Conservation (phyloP, 2,888 invertebrate genomes). For the Oligia strigilis region DNA sequence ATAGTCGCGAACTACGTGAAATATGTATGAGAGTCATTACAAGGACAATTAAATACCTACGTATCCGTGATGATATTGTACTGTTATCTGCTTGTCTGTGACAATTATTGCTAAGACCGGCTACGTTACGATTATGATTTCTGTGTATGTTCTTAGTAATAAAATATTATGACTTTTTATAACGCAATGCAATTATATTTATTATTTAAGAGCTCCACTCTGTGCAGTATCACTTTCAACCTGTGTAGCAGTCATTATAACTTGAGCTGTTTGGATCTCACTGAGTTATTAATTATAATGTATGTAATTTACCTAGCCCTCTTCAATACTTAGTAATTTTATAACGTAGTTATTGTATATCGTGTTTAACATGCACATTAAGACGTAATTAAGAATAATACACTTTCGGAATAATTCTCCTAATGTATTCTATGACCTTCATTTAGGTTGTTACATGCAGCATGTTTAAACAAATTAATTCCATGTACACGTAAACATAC, state of each 20-base stretch:
- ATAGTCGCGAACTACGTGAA: constrained; percentile 31
- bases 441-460: constrained; percentile 25
- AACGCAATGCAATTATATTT: constrained; percentile 40
- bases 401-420: constrained; percentile 42
- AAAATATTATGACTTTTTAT: constrained; percentile 54
- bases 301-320: constrained; percentile 29
- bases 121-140: constrained; percentile 39
- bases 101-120: constrained; percentile 57
- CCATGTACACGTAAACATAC: constrained; percentile 33
- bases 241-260: constrained; percentile 29
- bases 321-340: constrained; percentile 41
- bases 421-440: constrained; percentile 53
- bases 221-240: constrained; percentile 14
- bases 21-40: constrained; percentile 52
- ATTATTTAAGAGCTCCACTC: constrained; percentile 37
- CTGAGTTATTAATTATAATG: constrained; percentile 22
- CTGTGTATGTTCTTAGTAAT: constrained; percentile 35
- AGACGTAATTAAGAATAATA: constrained; percentile 52
- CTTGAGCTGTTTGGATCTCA: constrained; percentile 31
- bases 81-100: constrained; percentile 44
- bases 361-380: constrained; percentile 33
- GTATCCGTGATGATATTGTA: constrained; percentile 56
- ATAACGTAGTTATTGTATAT: constrained; percentile 37
- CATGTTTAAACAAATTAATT: constrained; percentile 44
- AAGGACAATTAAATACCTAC: constrained; percentile 54